Evolutionary conservation across 1,140 invertebrate species (phyloP), one percentile per base, ranked within the genome.

Genomic region (Drosophila lacertosa): DNA sequence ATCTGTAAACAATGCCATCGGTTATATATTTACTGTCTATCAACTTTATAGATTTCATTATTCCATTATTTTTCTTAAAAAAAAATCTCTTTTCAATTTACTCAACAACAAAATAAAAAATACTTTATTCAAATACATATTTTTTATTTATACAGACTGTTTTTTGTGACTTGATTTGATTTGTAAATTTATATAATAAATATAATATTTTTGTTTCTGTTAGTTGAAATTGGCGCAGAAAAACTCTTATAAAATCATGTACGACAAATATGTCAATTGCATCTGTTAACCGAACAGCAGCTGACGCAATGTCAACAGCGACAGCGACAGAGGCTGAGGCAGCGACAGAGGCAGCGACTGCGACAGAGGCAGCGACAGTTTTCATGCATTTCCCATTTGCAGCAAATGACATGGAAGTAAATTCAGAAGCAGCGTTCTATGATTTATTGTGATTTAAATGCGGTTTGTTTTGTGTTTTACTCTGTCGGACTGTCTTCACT

Each of bases 391-490:
- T 6, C 37, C 9, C 29, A 35, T 26, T 55, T 15, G 40, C 26
- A 39, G 50, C 18, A 50, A 53, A 51, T 39, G 50, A 40, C 45
- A 68, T 59, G 54, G 66, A 45, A 35, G 44, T 7, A 37, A 63
- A 45, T 48, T 59, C 42, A 39, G 20, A 22, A n/a, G 35, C 16
- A 20, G 32, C 37, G 37, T n/a, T 60, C 47, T 20, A 48, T 86
- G 81, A 84, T 84, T 84, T 86, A 86, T 86, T 55, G 54, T 65
- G 65, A 47, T 58, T 86, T 84, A 77, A 81, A 84, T 86, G 68
- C 44, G 73, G 67, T 53, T 60, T 63, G 24, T 40, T 54, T 50
- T 80, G 77, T 59, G 42, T 15, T 63, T 32, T 4, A 53, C 20
- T 35, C 26, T 18, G 44, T 62, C 57, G 33, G 5, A 29, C 18